A percentile compares a stretch with the other conserved stretches of the same genome.
These are phyloP conservation scores for Cervus canadensis DNA, from an alignment of 2,113 vertebrate genomes.

Conservation along the genomic window DNA sequence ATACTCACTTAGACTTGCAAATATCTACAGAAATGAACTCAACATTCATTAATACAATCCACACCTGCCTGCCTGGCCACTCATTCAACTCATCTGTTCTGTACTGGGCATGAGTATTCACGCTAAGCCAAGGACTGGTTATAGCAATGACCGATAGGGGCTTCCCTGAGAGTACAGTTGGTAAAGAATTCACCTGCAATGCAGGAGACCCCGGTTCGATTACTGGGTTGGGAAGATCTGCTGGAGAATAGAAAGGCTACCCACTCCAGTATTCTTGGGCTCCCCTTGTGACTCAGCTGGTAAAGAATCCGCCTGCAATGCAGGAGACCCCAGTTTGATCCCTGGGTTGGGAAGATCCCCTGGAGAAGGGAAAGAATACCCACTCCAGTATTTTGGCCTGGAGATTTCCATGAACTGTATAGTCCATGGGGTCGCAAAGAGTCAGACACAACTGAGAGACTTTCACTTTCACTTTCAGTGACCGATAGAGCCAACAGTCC, in stretches of 20 bases:
- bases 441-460: neutral
- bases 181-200: neutral
- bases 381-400: neutral
- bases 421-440: neutral
- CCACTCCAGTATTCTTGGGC: neutral
- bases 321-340: fast-evolving
- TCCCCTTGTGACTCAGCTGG: neutral
- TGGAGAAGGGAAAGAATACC: neutral
- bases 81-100: neutral
- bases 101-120: neutral
- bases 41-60: neutral
- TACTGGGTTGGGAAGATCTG: neutral
- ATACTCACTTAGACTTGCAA: neutral
- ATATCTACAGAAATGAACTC: neutral
- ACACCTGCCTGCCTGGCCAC: neutral
- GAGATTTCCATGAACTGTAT: neutral
- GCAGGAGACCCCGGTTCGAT: neutral
- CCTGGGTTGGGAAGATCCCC: neutral
- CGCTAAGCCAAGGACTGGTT: neutral
- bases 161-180: neutral
- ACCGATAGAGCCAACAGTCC: neutral
- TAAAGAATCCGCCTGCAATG: neutral
- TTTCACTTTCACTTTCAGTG: neutral
- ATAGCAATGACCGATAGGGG: neutral
- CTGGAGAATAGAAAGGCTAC: neutral